Base-by-base conservation (phyloP, 2,797 vertebrate genomes). In the Anguilla megastoma region DNA sequence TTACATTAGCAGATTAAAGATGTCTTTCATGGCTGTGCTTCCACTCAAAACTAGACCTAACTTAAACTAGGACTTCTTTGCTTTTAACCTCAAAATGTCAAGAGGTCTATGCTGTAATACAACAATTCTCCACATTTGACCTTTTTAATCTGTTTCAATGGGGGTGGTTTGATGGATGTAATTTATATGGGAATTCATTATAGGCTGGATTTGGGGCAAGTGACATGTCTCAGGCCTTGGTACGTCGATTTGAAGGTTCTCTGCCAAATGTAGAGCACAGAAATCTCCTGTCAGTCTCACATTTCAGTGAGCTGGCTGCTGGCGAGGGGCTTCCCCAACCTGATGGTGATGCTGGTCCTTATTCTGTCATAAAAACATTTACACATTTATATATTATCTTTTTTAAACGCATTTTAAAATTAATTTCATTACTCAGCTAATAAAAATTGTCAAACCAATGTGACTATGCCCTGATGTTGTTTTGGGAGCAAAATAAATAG, bases 41-140 rank as follows among this genome's bases (percentile, higher is more conserved):
- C 93, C 93, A 95, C 94, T 94, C 95, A 94, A 95, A 94, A 94
- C 93, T 94, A 89, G 91, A 90, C 94, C 94, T 95, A 95, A 93
- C 94, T 92, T 88, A 91, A 93, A 95, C 94, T 93, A 93, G 91
- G 93, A 93, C 94, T 95, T 94, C 93, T 95, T 96, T 95, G 94
- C 95, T 90, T 92, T 95, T 95, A 95, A 95, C 95, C 95, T 95
- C 94, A 96, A 95, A 96, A 95, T 93, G 95, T 96, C 95, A 95
- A 95, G 93, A 95, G 93, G 91, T 89, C 92, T 92, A 93, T 92
- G 93, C n/a, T n/a, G 24, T 69, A 7, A 69, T 69, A 92, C 94
- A 92, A 93, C 90, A 95, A 91, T 91, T 90, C 88, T 89, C 87
- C 92, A 92, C 91, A 93, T 94, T 92, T 93, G 93, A 89, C 91